Percentiles rank a stretch among this genome's conserved stretches.
Conservation (phyloP, 2,888 invertebrate species). For the Noctua comes region DNA sequence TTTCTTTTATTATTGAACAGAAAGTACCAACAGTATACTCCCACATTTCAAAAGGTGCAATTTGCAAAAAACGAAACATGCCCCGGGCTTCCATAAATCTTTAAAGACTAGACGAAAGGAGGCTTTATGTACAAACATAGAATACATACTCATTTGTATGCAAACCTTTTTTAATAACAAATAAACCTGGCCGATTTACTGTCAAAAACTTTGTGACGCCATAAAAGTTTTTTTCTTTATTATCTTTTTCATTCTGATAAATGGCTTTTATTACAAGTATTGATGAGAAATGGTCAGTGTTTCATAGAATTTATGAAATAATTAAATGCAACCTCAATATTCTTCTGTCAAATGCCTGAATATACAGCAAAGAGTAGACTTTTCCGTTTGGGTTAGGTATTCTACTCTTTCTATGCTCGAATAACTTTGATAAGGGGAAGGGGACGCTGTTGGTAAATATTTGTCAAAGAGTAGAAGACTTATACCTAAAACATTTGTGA, state of each 20-base stretch:
- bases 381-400: too few relatives aligned
- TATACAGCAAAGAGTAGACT: not conserved
- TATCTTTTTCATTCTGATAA: not conserved
- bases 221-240: not conserved
- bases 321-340: not conserved
- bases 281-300: conserved; percentile 3
- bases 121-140: too few relatives aligned
- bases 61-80: not conserved
- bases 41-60: not conserved
- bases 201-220: conserved; percentile 12
- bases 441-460: not conserved
- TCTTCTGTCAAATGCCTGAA: not conserved
- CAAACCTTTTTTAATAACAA: not conserved
- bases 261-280: conserved; percentile 4
- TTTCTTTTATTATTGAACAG: not conserved
- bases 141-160: not conserved
- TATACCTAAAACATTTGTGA: not conserved
- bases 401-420: too few relatives aligned
- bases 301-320: too few relatives aligned
- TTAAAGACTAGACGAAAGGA: not conserved
- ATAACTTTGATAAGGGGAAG: too few relatives aligned
- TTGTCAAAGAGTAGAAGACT: too few relatives aligned
- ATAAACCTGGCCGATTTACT: not conserved
- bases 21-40: not conserved
- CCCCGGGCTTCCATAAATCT: not conserved